Evolutionary conservation across 2,888 invertebrate genomes (phyloP).

Genomic region (Dichetophora obliterata): DNA sequence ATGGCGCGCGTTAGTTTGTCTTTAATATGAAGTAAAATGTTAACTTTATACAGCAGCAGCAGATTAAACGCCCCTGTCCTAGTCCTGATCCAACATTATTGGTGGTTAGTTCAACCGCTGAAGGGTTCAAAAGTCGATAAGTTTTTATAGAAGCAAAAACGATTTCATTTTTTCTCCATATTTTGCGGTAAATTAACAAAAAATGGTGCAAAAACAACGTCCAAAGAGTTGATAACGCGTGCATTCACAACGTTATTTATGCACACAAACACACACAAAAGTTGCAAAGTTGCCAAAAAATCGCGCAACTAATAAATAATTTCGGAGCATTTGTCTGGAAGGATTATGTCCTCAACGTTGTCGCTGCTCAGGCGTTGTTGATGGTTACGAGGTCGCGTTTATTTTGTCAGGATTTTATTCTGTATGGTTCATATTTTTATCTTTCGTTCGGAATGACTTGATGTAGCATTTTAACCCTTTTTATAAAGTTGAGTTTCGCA

Average conservation of each 20-base stretch:
- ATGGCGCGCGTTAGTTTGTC: too few species aligned
- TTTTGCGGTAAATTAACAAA: constrained; percentile 22
- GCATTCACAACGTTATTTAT: neutral
- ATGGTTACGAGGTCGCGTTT: neutral
- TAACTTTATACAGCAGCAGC: too few species aligned
- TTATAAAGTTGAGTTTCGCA: constrained; percentile 26
- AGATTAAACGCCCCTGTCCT: too few species aligned
- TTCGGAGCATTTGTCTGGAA: constrained; percentile 52
- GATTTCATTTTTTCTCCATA: neutral
- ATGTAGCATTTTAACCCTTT: constrained; percentile 41
- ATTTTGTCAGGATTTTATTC: constrained; percentile 2
- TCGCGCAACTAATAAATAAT: constrained; percentile 50
- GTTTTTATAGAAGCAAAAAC: constrained; percentile 12
- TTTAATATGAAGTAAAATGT: too few species aligned
- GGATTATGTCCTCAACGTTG: constrained; percentile 53
- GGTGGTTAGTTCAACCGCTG: neutral
- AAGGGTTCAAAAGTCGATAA: constrained; percentile 25
- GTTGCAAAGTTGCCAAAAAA: constrained; percentile 38
- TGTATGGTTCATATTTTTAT: constrained; percentile 40
- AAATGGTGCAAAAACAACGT: constrained; percentile 12
- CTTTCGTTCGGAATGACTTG: constrained; percentile 30
- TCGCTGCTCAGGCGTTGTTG: neutral
- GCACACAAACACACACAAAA: constrained; percentile 5
- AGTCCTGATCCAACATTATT: too few species aligned
- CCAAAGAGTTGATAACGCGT: constrained; percentile 38